Evolutionary conservation across 2,888 invertebrate genomes (phyloP).

Genomic region (Drosophila subquinaria): DNA sequence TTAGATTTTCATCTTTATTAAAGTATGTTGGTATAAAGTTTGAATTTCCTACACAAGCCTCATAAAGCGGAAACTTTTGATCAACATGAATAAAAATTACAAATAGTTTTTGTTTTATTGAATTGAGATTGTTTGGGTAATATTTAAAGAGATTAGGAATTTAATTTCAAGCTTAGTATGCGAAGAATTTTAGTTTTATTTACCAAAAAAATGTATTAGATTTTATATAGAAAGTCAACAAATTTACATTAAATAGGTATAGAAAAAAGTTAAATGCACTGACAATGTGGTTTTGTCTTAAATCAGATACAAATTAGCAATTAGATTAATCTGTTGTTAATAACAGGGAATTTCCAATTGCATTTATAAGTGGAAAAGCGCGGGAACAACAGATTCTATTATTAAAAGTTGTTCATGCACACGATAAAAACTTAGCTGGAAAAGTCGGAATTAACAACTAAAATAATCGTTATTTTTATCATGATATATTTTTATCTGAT

Average conservation of each 20-base stretch:
- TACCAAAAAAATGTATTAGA: too few relatives aligned
- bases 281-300: neutral
- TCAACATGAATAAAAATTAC: too few relatives aligned
- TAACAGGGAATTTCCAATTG: neutral
- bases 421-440: neutral
- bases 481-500: neutral
- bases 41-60: neutral
- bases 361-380: neutral
- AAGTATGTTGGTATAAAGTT: too few relatives aligned
- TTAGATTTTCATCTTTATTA: neutral
- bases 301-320: neutral
- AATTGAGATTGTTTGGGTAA: too few relatives aligned
- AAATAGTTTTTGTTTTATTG: too few relatives aligned
- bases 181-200: too few relatives aligned
- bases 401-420: neutral
- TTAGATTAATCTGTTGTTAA: neutral
- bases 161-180: neutral
- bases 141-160: neutral
- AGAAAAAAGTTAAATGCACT: neutral
- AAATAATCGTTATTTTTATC: neutral
- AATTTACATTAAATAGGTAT: neutral
- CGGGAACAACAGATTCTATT: constrained; percentile 1
- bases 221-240: too few relatives aligned
- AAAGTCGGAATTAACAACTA: neutral
- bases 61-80: constrained; percentile 5